Evolutionary conservation across 2,888 invertebrate species (phyloP).

Genomic region (Hetaerina titia): DNA sequence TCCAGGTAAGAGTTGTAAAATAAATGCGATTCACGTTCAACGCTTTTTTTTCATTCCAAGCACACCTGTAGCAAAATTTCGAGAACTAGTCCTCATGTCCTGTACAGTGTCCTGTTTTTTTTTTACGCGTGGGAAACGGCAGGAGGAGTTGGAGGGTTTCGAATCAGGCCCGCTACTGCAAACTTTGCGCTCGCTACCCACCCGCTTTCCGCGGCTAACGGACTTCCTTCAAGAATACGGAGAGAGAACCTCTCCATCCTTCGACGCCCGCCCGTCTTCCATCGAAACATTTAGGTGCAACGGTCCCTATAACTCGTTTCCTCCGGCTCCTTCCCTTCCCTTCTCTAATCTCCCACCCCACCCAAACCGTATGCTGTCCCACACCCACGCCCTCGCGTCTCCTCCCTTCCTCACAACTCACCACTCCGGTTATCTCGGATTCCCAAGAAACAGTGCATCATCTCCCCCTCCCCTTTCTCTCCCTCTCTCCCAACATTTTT

Average conservation of each 20-base stretch:
- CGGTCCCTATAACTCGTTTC: background rate
- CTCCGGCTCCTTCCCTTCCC: background rate
- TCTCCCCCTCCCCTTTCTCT: background rate
- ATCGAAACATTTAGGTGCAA: background rate
- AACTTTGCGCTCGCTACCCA: background rate
- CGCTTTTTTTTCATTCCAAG: no score
- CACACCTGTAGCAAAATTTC: no score
- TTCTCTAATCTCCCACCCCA: background rate
- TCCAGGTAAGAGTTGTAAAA: no score
- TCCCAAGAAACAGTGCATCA: constrained; percentile 50
- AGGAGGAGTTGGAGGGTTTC: no score
- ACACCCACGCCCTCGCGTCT: background rate
- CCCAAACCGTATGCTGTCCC: background rate
- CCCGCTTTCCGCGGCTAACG: background rate
- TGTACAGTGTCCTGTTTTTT: no score
- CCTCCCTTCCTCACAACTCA: background rate
- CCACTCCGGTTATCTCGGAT: constrained; percentile 37
- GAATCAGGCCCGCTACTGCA: no score
- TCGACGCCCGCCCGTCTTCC: background rate
- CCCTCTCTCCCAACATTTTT: background rate
- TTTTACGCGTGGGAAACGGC: no score
- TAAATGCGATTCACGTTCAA: no score
- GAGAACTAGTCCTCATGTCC: no score
- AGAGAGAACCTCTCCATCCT: background rate
- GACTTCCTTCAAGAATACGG: background rate